phyloP scores from a whole-genome alignment of 2,888 invertebrate genomes.

The Erebia palarica region DNA sequence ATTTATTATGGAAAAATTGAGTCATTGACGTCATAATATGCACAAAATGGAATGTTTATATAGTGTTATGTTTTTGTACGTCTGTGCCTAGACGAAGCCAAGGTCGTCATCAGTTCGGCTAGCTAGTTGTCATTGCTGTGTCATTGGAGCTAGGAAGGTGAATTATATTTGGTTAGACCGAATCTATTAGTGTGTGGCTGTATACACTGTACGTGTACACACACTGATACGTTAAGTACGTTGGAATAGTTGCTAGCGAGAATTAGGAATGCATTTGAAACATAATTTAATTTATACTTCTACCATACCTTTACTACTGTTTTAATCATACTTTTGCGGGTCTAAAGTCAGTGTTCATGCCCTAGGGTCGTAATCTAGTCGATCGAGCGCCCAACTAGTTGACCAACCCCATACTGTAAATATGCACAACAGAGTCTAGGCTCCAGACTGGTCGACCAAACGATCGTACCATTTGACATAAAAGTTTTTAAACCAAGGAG shows the following conservation, averaged over 20 bases:
- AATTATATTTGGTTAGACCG: slow-evolving; percentile 39
- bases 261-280: background rate
- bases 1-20: background rate
- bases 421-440: too few relatives aligned
- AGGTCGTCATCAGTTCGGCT: slow-evolving; percentile 42
- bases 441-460: too few relatives aligned
- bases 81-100: slow-evolving; percentile 44
- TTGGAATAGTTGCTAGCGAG: background rate
- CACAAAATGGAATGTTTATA: slow-evolving; percentile 7
- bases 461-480: too few relatives aligned
- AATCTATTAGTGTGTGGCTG: slow-evolving; percentile 24
- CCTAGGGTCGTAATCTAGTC: too few relatives aligned
- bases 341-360: too few relatives aligned
- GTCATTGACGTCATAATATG: background rate
- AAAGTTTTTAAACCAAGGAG: too few relatives aligned
- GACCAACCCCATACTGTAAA: too few relatives aligned
- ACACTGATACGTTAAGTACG: background rate
- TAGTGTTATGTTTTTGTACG: slow-evolving; percentile 33
- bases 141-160: slow-evolving; percentile 42
- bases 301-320: too few relatives aligned
- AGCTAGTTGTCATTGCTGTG: slow-evolving; percentile 41
- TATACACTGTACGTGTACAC: background rate
- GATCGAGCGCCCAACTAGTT: too few relatives aligned
- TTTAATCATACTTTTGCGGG: too few relatives aligned
- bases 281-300: too few relatives aligned